Conservation (phyloP, 2,888 invertebrate species). For the Pediacus dermestoides region DNA sequence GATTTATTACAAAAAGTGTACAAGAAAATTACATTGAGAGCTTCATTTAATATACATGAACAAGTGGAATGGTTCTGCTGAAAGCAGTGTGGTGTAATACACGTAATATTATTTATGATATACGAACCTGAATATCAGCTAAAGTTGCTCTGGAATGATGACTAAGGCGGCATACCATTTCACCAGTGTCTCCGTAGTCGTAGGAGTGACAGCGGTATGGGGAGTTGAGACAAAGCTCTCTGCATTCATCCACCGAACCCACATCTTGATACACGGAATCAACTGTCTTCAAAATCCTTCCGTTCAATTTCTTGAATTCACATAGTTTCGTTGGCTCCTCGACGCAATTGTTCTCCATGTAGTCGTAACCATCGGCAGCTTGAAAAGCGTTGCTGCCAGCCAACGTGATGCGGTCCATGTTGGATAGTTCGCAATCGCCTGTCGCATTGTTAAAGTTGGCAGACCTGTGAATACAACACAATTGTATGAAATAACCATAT, state of each 20-base stretch:
- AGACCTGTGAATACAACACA: slow-evolving; percentile 60
- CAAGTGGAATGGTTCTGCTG: no score
- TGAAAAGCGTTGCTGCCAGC: slow-evolving; percentile 74
- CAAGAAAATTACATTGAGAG: no score
- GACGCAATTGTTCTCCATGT: slow-evolving; percentile 89
- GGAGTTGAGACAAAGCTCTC: slow-evolving; percentile 83
- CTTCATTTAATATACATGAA: no score
- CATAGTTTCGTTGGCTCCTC: slow-evolving; percentile 92
- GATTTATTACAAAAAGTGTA: no score
- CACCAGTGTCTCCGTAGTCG: slow-evolving; percentile 90
- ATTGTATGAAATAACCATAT: slow-evolving; percentile 25
- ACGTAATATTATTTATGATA: no score
- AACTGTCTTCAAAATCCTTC: slow-evolving; percentile 87
- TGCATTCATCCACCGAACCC: slow-evolving; percentile 80
- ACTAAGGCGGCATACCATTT: slow-evolving; percentile 87
- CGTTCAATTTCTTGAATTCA: slow-evolving; percentile 86
- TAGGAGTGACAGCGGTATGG: slow-evolving; percentile 91
- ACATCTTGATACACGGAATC: slow-evolving; percentile 91
- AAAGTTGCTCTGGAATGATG: slow-evolving; percentile 88
- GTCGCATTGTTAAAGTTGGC: slow-evolving; percentile 85
- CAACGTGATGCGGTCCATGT: slow-evolving; percentile 87
- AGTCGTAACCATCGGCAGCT: slow-evolving; percentile 61
- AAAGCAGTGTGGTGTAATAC: no score
- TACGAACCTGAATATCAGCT: slow-evolving; percentile 75
- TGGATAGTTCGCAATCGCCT: slow-evolving; percentile 82